Conservation (phyloP, 1,140 invertebrate species). For the Calliopsis andreniformis region DNA sequence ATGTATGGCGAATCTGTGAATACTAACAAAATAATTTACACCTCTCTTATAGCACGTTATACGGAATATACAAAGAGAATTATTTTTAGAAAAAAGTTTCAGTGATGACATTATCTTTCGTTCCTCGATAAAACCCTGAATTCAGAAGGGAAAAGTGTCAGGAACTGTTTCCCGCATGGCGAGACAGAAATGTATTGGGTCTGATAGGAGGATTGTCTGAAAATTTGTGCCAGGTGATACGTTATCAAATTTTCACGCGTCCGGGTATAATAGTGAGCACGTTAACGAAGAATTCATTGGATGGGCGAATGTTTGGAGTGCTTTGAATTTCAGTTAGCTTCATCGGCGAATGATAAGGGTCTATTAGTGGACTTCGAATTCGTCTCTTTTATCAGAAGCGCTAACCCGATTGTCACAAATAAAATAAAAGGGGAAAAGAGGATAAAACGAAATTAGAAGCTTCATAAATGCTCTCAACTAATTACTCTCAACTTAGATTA, state of each 20-base stretch:
- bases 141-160: neutral
- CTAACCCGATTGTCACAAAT: neutral
- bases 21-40: too few relatives aligned
- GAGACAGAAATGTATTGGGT: slow-evolving; percentile 8
- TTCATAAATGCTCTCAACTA: too few relatives aligned
- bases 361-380: neutral
- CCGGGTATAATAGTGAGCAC: slow-evolving; percentile 20
- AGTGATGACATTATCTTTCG: too few relatives aligned
- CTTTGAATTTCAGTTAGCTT: slow-evolving; percentile 19
- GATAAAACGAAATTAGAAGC: neutral
- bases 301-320: neutral
- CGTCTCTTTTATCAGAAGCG: neutral
- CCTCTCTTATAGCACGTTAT: too few relatives aligned
- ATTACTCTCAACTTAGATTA: too few relatives aligned
- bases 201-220: slow-evolving; percentile 2
- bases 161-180: neutral
- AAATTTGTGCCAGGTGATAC: slow-evolving; percentile 35
- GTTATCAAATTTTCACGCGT: slow-evolving; percentile 43
- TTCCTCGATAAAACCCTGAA: neutral
- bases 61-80: too few relatives aligned
- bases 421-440: too few relatives aligned
- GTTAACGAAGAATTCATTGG: slow-evolving; percentile 18
- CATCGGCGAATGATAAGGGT: neutral
- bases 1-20: too few relatives aligned
- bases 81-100: too few relatives aligned